A percentile compares a stretch with the other conserved stretches of the same genome.
Conservation (phyloP, 2,888 invertebrate species). For the Heliconius cydno region DNA sequence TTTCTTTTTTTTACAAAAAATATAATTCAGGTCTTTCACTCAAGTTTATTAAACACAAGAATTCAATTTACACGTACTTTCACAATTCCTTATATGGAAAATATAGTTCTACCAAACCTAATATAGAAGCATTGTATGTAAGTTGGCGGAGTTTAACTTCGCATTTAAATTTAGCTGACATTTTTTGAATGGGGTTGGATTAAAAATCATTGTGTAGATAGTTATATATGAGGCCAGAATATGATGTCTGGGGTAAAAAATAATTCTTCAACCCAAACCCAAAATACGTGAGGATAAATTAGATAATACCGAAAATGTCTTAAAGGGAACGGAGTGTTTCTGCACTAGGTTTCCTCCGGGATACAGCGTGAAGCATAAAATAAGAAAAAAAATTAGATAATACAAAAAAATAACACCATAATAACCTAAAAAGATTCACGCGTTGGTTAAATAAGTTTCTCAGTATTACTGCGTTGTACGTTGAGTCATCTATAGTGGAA, state of each 20-base stretch:
- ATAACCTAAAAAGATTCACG: neutral
- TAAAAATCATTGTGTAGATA: neutral
- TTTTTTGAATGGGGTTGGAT: neutral
- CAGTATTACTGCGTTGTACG: neutral
- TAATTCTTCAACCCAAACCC: neutral
- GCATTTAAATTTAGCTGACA: neutral
- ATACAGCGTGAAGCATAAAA: too few relatives aligned
- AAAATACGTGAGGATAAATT: neutral
- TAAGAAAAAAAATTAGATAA: neutral
- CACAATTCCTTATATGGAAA: neutral
- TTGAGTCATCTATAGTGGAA: conserved; percentile 26
- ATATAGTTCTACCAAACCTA: conserved; percentile 6
- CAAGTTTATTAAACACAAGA: neutral
- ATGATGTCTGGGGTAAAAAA: neutral
- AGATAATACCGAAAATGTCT: too few relatives aligned
- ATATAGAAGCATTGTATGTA: neutral
- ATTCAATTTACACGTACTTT: conserved; percentile 2
- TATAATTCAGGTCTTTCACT: neutral
- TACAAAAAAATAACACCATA: neutral
- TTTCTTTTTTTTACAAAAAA: conserved; percentile 1
- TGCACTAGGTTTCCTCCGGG: too few relatives aligned
- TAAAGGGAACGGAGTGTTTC: too few relatives aligned
- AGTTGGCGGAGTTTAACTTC: neutral
- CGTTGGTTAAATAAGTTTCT: conserved; percentile 2
- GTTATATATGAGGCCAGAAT: too few relatives aligned